Evolutionary conservation across 2,797 vertebrate genomes (phyloP), one percentile per base, ranked within the genome.

Genomic region (Luscinia luscinia): DNA sequence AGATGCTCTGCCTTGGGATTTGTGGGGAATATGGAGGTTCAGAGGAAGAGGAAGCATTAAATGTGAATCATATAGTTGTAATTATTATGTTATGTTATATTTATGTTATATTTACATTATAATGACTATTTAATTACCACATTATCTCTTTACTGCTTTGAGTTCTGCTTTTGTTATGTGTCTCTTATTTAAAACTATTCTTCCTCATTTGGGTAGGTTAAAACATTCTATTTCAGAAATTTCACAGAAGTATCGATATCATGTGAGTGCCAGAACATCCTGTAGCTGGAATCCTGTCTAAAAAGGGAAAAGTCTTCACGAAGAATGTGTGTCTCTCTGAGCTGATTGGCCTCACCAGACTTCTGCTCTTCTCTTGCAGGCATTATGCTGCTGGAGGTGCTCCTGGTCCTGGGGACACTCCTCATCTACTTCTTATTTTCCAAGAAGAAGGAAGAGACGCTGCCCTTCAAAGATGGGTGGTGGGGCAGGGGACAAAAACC

Each of bases 381-480:
- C 89, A 87, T 59, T 74, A 98, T 98, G 97, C 95, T 96, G 52
- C 92, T 98, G 0, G 97, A 97, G 93, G 64, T 97, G 32, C 24
- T 97, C 30, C 91, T 95, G 1, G 69, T 91, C 51, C 78, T 98
- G 59, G 97, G 95, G 43, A 45, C 88, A 3, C 20, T 95, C 75
- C 54, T 98, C 84, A 41, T 98, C 90, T 98, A 98, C 89, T 96
- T 95, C 55, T 88, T 97, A 1, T 4, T 97, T 55, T 95, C 92
- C 55, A 85, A 68, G 92, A 97, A 92, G 92, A 97, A 97, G 57
- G 95, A 98, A 51, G 97, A 98, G 63, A 94, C 45, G 0, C 38
- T 98, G 52, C 86, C 95, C 5, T 96, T 98, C 54, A 96, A 88
- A 46, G 96, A 98, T 43, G 98, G 98, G 20, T 98, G 98, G 98